Base-by-base conservation (phyloP, 2,888 invertebrate genomes). In the Nematopogon swammerdamellus region DNA sequence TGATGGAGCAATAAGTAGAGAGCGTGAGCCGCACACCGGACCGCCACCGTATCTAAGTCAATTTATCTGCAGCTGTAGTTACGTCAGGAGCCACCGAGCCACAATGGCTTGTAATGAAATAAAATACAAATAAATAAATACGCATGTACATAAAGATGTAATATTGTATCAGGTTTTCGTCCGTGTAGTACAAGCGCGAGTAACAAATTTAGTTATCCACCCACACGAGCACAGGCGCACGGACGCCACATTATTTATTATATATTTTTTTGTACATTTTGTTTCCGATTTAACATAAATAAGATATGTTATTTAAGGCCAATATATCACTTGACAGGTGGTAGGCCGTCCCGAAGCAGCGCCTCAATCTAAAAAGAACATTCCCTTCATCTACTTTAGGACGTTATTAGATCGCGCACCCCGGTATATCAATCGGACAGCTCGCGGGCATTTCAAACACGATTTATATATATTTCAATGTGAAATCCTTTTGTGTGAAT, bases 291-390 rank as follows among this genome's bases (percentile, higher is more conserved):
- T 77, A 74, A 77, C 79, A 79, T 80, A 79, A 80, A 80, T 80
- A 80, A 80, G 80, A 80, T 77, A 79, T 79, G 79, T 79, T 80
- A 77, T 77, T 79, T 77, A 74, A 75, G 73, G 72, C 67, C 68
- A 72, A 75, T 79, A 79, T 76, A 75, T 79, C 77, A 79, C 79
- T 69, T 75, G 77, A 77, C 79, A 79, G 79, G 79, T 79, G 79
- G 79, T 79, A 75, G 69, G 70, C 64, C 67, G 64, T 61, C 58
- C 61, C 56, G 17, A 29, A 16, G 1, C 29, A 1, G 14, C 8
- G 1, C 16, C 36, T 14, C 25, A 19, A 2, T 2, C 19, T 30
- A 49, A 36, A n/a, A 19, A 5, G 30, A 30, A 30, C 49, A 16
- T 19, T 42, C 18, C 29, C 17, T 29, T 47, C 6, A 5, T 30